Evolutionary conservation across 2,888 invertebrate species (phyloP).

Genomic region (Dasypolia templi): DNA sequence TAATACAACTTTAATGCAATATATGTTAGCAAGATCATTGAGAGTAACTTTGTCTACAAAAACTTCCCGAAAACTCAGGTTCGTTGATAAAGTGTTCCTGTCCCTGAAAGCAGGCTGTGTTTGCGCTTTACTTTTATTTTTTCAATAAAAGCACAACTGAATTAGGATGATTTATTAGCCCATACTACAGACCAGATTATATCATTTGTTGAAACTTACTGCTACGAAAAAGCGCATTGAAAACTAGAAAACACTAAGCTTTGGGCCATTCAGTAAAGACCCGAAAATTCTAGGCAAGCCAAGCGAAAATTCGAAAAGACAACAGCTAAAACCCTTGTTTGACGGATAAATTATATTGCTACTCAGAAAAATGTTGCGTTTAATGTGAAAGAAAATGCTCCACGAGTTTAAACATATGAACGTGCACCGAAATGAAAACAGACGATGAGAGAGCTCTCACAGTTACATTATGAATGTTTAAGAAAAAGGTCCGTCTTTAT

Average conservation of each 20-base stretch:
- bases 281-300: not conserved
- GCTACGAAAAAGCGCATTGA: not conserved
- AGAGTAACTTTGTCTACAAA: not conserved
- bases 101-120: not conserved
- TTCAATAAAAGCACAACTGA: not conserved
- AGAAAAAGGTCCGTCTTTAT: conserved; percentile 53
- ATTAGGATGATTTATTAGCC: not conserved
- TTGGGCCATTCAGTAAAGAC: not conserved
- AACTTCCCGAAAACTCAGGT: not conserved
- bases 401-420: conserved; percentile 65
- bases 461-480: conserved; percentile 62
- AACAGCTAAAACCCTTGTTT: conserved; percentile 40
- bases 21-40: not conserved
- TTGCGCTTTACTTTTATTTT: not conserved
- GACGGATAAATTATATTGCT: conserved; percentile 44
- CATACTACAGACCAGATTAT: not conserved
- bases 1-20: not conserved
- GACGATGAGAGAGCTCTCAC: conserved; percentile 57
- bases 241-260: conserved; percentile 1
- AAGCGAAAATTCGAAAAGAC: conserved; percentile 6
- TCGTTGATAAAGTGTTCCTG: not conserved
- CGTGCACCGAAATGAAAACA: conserved; percentile 72
- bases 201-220: not conserved
- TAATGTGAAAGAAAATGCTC: conserved; percentile 47
- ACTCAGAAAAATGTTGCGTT: conserved; percentile 38